These are phyloP conservation scores for Baccha elongata DNA, from an alignment of 2,888 invertebrate genomes.

Conservation along the genomic window DNA sequence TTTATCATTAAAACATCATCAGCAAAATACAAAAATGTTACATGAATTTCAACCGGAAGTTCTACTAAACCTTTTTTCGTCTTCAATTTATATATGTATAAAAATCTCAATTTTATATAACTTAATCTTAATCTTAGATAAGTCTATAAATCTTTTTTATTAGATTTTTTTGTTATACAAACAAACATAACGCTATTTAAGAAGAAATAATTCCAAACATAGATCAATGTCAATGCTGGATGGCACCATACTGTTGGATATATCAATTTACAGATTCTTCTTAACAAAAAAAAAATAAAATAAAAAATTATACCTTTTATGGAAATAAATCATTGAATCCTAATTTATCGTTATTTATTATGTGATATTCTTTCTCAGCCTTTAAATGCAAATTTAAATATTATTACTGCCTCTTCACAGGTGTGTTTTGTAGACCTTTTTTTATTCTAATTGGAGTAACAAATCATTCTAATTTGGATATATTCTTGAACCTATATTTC, in stretches of 20 bases:
- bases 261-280: conserved; percentile 36
- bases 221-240: conserved; percentile 42
- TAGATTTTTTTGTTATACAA: background rate
- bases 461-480: no score
- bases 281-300: no score
- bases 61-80: background rate
- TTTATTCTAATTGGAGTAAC: background rate
- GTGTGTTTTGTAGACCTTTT: background rate
- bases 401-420: background rate
- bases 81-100: no score
- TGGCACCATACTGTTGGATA: conserved; percentile 40
- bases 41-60: background rate
- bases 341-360: background rate
- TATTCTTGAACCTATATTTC: no score
- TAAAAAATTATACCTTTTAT: background rate
- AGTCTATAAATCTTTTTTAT: background rate
- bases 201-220: conserved; percentile 26
- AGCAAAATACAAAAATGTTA: no score
- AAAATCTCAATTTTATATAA: background rate
- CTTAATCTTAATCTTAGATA: background rate
- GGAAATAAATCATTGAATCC: background rate
- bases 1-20: no score
- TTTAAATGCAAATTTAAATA: background rate
- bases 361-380: background rate
- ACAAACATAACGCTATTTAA: background rate